Percentiles rank a stretch among this genome's conserved stretches.
Evolutionary conservation across 2,113 vertebrate species (phyloP).

Genomic region (Apodemus speciosus): DNA sequence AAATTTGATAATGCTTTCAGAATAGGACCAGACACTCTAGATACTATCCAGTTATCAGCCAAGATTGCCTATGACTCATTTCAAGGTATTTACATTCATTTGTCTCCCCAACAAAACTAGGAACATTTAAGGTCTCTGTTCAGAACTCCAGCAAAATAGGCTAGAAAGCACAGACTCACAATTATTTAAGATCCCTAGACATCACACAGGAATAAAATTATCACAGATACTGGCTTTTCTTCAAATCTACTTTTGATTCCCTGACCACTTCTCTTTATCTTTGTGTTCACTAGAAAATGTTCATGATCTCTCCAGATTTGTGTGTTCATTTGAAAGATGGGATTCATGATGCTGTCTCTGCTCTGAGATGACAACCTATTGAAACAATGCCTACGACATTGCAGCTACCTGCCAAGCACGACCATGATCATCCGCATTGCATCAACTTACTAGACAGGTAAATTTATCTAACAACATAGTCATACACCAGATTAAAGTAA

Average conservation of each 20-base stretch:
- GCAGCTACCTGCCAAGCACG: not conserved
- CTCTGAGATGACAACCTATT: not conserved
- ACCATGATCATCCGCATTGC: not conserved
- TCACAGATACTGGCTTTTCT: not conserved
- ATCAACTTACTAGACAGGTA: not conserved
- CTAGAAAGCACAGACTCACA: not conserved
- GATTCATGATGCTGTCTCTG: not conserved
- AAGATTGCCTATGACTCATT: constrained; percentile 45
- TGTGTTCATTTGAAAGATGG: not conserved
- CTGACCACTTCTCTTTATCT: constrained; percentile 1
- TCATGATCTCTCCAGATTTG: not conserved
- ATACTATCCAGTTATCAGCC: not conserved
- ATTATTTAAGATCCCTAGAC: not conserved
- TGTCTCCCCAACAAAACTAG: constrained; percentile 16
- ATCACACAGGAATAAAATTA: not conserved
- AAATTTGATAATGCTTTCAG: constrained; percentile 17
- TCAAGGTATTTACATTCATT: not conserved
- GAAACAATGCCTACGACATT: not conserved
- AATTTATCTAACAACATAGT: not conserved
- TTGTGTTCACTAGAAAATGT: not conserved
- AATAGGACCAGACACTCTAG: not conserved
- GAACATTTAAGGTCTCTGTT: not conserved
- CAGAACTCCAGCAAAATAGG: not conserved
- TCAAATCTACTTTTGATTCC: constrained; percentile 33
- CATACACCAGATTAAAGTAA: not conserved